Base-by-base conservation (phyloP, 2,888 invertebrate genomes). In the Mystacides longicornis region DNA sequence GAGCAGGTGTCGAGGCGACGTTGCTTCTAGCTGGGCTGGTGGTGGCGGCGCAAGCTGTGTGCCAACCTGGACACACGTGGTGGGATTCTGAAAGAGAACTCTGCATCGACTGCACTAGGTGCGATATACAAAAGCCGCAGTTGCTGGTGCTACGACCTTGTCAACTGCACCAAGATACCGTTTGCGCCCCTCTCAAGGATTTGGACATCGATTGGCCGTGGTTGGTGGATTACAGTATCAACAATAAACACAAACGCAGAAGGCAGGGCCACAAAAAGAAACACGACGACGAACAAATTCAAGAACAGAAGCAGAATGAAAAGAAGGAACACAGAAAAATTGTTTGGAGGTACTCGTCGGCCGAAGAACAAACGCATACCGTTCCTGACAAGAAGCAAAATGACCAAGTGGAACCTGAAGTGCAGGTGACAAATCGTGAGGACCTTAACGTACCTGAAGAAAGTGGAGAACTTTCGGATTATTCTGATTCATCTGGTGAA, bases 121-220 rank as follows among this genome's bases (percentile, higher is more conserved):
- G 89, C 72, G 81, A 82, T 64, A 73, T 77, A 19, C 65, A 70
- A 51, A 68, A 69, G 57, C 78, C 77, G 54, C 70, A 69, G 55
- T 70, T 77, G 64, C 81, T 86, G 59, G 86, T 87, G 43, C 69
- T 84, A 60, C 78, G 82, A 53, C 88, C 89, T 54, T 89, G 89
- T 71, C 85, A 86, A 65, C 72, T 83, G 57, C 85, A 89, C 73
- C 78, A 83, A 59, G 87, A 89, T 71, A 86, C 89, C 43, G 75
- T 83, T 63, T 89, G 89, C 71, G 86, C 85, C 42, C 81, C 85
- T 1, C 73, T 86, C 45, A 78, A 81, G 62, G 82, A 85, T 64
- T 73, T 87, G 62, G 78, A 80, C 64, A 77, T 85, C 63, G 80
- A 81, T 68, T 80, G 81, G 82, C 67, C 81, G 66, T 76, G 79